Evolutionary conservation across 2,797 vertebrate species (phyloP), one percentile per base, ranked within the genome.

Genomic region (Artibeus jamaicensis): DNA sequence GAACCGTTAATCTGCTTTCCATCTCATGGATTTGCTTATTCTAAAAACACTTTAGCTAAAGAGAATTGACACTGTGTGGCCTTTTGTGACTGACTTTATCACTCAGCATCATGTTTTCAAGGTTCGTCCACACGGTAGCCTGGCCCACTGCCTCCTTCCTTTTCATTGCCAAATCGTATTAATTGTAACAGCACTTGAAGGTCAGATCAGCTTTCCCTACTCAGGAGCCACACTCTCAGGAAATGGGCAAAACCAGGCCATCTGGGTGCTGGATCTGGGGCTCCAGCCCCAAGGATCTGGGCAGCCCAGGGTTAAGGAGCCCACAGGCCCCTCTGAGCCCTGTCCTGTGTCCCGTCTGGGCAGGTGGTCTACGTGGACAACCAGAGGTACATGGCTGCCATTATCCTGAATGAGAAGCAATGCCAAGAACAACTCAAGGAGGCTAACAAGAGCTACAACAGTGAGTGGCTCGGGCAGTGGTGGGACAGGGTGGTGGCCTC

Each of bases 401-500:
- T 97, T 53, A 94, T 96, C 77, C 0, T 77, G 73, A 96, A 50
- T 0, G 97, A 96, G 73, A 44, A 89, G 0, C 16, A 79, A 1
- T 98, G 97, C 48, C 57, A 57, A 44, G 70, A 96, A 0, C 39
- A 94, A 0, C 65, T 97, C 22, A 93, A 90, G n/a, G 70, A 68
- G 0, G 2, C 0, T 0, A 96, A 96, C 73, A 89, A 74, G 70
- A 96, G 62, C 77, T 93, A 67, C 1, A 12, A 89, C 0, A 95
- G 97, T 97, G 65, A 96, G 92, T 42, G 3, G 14, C 9, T 11
- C 0, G 15, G 44, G 59, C 1, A 0, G 24, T 0, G 0, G 55
- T n/a, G 22, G 3, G 26, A 3, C 1, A 6, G 46, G 15, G 18
- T 24, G 48, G 29, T 0, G 4, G 48, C 12, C 39, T 12, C 77